phyloP scores from a whole-genome alignment of 1,140 invertebrate genomes.

The Trichoplusia ni region DNA sequence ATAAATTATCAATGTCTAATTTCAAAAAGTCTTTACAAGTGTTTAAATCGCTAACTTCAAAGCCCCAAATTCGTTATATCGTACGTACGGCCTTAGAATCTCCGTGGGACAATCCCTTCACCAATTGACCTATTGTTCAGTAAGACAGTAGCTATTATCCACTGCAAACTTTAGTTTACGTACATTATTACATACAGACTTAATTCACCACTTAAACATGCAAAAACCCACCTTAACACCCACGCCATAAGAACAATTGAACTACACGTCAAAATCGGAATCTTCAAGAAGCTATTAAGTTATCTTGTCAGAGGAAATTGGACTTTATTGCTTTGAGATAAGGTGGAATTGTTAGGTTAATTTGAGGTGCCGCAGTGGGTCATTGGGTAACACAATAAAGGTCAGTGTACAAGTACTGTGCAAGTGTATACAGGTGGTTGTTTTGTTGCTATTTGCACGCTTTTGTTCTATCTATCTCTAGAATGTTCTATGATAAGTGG shows the following conservation, averaged over 20 bases:
- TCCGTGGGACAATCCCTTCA: slow-evolving; percentile 28
- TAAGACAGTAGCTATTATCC: slow-evolving; percentile 27
- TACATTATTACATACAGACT: slow-evolving; percentile 6
- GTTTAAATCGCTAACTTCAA: neutral
- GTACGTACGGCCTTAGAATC: slow-evolving; percentile 15
- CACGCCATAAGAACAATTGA: neutral
- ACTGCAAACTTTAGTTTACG: slow-evolving; percentile 8
- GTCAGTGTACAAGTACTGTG: slow-evolving; percentile 40
- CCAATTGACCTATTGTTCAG: slow-evolving; percentile 32
- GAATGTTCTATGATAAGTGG: too few species aligned
- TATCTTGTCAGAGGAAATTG: slow-evolving; percentile 1
- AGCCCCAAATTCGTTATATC: neutral
- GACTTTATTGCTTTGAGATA: neutral
- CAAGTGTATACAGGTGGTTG: slow-evolving; percentile 5
- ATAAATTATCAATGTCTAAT: too few species aligned
- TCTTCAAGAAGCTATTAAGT: neutral
- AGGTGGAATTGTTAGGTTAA: neutral
- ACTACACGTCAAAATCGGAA: neutral
- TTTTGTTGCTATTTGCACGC: neutral
- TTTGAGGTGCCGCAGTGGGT: slow-evolving; percentile 32
- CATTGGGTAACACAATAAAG: slow-evolving; percentile 51
- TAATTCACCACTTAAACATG: neutral
- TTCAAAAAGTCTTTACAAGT: neutral
- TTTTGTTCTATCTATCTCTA: neutral
- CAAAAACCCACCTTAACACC: neutral